Base-by-base conservation (phyloP, 2,113 vertebrate genomes). In the Acanthochromis polyacanthus region DNA sequence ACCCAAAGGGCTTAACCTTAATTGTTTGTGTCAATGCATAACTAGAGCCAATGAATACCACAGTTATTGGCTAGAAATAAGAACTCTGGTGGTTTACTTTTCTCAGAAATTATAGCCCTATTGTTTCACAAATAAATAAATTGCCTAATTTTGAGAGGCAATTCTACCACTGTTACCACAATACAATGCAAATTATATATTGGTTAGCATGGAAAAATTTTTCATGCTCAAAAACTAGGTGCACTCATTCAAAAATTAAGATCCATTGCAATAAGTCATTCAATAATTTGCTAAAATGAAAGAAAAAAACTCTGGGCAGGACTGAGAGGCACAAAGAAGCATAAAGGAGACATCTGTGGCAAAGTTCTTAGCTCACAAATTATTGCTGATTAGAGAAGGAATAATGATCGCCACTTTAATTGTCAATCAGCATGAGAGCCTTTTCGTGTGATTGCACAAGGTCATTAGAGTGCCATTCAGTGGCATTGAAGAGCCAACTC, bases 391-490 rank as follows among this genome's bases (percentile, higher is more conserved):
- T 85, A 48, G 20, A 75, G 30, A 63, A 40, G 45, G 55, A 78
- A 60, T 56, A 65, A 68, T 72, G 20, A 78, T 75, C 56, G 40
- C 38, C 36, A 28, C 71, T 59, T 76, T 51, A 62, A 69, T 76
- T 64, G 59, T 74, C 77, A 85, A 74, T 89, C 72, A 83, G 66
- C 36, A 51, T 38, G 68, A 80, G 65, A 75, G 70, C 58, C 14
- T 55, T 60, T 77, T 61, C 36, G 53, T 55, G 40, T 87, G 82
- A 91, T 90, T 92, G 72, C 81, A 72, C 50, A 62, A 71, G 45
- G 53, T 82, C 48, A 30, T 84, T 81, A 81, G 50, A 73, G 55
- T 50, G 64, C 62, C 40, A 59, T 52, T 81, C 69, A 62, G 64
- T 8, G 28, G 20, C 38, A 43, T 69, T 88, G 25, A 71, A 81